Conservation (phyloP, 2,113 vertebrate species). For the Brachyhypopomus gauderio region DNA sequence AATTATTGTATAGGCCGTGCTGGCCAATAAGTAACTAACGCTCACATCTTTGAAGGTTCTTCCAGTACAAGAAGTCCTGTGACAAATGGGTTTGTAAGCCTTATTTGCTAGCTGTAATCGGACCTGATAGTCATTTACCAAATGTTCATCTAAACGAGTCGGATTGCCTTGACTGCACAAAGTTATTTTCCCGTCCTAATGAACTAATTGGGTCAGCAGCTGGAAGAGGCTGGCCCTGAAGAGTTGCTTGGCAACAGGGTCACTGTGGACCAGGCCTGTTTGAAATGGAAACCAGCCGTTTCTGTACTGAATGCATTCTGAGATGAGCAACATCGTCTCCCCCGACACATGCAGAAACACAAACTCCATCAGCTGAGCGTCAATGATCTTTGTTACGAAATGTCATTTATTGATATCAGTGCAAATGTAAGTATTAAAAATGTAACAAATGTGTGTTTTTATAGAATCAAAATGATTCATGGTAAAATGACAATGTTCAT, state of each 20-base stretch:
- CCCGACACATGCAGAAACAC: slow-evolving; percentile 14
- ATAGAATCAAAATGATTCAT: slow-evolving; percentile 30
- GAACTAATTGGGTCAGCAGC: slow-evolving; percentile 71
- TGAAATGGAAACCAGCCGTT: slow-evolving; percentile 54
- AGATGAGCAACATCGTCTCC: slow-evolving; percentile 37
- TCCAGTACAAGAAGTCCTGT: not conserved
- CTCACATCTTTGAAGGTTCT: not conserved
- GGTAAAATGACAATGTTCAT: slow-evolving; percentile 27
- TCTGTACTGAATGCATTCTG: slow-evolving; percentile 41
- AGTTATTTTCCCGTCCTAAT: slow-evolving; percentile 59
- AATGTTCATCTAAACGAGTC: slow-evolving; percentile 37
- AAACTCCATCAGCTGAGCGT: slow-evolving; percentile 16
- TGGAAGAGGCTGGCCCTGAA: slow-evolving; percentile 61
- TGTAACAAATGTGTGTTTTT: slow-evolving; percentile 46
- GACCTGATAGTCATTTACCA: slow-evolving; percentile 37
- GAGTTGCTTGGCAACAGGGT: slow-evolving; percentile 72
- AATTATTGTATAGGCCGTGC: not conserved
- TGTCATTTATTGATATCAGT: slow-evolving; percentile 65
- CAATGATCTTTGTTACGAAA: slow-evolving; percentile 51
- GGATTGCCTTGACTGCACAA: slow-evolving; percentile 51
- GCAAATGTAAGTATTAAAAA: slow-evolving; percentile 45
- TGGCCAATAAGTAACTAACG: not conserved
- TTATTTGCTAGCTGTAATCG: slow-evolving; percentile 28
- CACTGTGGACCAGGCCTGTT: slow-evolving; percentile 47
- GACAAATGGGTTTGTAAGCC: slow-evolving; percentile 17